These are phyloP conservation scores for Clarias laeviceps DNA, from an alignment of 2,797 vertebrate genomes.

Conservation along the genomic window DNA sequence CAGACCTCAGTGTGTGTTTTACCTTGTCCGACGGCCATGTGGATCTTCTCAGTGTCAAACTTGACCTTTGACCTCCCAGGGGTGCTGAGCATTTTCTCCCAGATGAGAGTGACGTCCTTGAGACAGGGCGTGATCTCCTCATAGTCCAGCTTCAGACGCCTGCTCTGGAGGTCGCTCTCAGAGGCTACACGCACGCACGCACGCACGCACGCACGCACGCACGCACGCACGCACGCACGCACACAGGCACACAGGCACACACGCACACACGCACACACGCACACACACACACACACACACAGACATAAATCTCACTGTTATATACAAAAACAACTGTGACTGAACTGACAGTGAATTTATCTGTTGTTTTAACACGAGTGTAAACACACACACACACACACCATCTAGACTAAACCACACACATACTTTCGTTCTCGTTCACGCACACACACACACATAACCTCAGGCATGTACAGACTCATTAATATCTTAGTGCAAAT, in stretches of 20 bases:
- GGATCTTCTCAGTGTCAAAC: slow-evolving; percentile 87
- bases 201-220: no score
- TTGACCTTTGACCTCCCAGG: slow-evolving; percentile 87
- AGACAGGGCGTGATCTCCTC: slow-evolving; percentile 96
- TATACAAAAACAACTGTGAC: slow-evolving; percentile 4
- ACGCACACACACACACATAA: neutral
- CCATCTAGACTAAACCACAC: neutral
- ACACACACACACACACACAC: slow-evolving; percentile 34
- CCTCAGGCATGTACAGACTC: neutral
- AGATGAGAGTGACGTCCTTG: slow-evolving; percentile 90
- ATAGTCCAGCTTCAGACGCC: slow-evolving; percentile 92
- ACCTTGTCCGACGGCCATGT: slow-evolving; percentile 90
- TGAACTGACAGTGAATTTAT: neutral
- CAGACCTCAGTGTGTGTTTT: slow-evolving; percentile 18
- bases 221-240: no score
- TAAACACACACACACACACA: neutral
- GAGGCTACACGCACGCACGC: slow-evolving; percentile 74
- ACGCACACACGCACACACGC: slow-evolving; percentile 25
- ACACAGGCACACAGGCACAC: no score
- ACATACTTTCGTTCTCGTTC: no score
- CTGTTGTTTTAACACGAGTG: neutral
- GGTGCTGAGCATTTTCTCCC: slow-evolving; percentile 93
- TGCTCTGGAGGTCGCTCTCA: slow-evolving; percentile 90
- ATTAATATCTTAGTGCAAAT: no score
- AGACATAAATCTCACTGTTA: neutral